Evolutionary conservation across 2,888 invertebrate genomes (phyloP).

Genomic region (Megamerina dolium): DNA sequence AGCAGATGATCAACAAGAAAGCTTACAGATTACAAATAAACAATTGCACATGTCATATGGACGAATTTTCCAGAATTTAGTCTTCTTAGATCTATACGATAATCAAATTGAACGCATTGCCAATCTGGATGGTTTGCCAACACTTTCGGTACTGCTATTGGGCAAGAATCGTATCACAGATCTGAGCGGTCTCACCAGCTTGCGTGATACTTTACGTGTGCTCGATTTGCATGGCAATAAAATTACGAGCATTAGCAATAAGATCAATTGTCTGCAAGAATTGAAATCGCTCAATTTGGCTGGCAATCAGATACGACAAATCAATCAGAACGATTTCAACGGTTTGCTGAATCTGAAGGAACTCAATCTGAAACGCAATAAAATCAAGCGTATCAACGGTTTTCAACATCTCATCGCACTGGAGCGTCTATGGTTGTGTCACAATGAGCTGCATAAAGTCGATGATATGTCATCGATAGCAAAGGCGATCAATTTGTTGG

Average conservation of each 20-base stretch:
- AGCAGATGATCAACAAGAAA: slow-evolving; percentile 19
- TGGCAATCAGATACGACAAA: slow-evolving; percentile 77
- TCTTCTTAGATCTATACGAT: slow-evolving; percentile 90
- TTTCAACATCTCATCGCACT: slow-evolving; percentile 71
- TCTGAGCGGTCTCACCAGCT: slow-evolving; percentile 39
- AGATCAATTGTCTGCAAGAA: slow-evolving; percentile 59
- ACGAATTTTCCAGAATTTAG: slow-evolving; percentile 57
- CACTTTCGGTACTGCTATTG: slow-evolving; percentile 77
- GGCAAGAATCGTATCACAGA: slow-evolving; percentile 74
- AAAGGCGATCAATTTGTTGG: slow-evolving; percentile 68
- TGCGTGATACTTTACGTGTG: slow-evolving; percentile 68
- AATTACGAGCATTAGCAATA: slow-evolving; percentile 54
- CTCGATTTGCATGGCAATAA: slow-evolving; percentile 91
- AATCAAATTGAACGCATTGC: slow-evolving; percentile 86
- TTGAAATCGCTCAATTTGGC: slow-evolving; percentile 89
- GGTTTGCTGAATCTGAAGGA: slow-evolving; percentile 76
- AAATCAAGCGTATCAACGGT: slow-evolving; percentile 71
- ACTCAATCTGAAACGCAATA: slow-evolving; percentile 82
- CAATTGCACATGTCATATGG: slow-evolving; percentile 42
- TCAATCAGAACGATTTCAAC: slow-evolving; percentile 70
- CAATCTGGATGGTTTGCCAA: slow-evolving; percentile 69
- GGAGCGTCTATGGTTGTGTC: slow-evolving; percentile 54
- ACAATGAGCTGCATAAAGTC: slow-evolving; percentile 59
- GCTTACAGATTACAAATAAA: slow-evolving; percentile 43
- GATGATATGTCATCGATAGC: slow-evolving; percentile 81